Evolutionary conservation across 2,797 vertebrate genomes (phyloP), one percentile per base, ranked within the genome.

Genomic region (Phoebastria nigripes): DNA sequence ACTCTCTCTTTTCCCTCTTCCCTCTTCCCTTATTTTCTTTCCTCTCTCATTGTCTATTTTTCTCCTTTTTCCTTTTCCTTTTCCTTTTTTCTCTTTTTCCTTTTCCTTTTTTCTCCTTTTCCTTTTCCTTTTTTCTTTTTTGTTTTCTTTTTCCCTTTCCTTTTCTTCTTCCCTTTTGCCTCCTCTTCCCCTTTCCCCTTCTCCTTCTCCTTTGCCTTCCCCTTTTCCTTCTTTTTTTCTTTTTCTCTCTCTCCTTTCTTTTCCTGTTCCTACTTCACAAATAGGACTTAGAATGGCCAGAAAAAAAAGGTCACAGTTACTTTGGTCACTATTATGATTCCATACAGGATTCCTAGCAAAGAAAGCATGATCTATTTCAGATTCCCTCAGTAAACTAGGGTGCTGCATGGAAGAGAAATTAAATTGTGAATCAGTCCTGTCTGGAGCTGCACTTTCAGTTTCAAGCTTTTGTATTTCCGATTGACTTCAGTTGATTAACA

Each of bases 201-300:
- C 13, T 4, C 13, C 7, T 28, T 33, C 15, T 11, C 4, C 8
- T 31, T 33, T 12, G 0, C 20, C 2, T 44, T 46, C 10, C 3
- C 11, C 6, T n/a, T n/a, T 8, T 14, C 18, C 9, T 22, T 9
- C 9, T 2, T 42, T 7, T 21, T 21, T 16, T 2, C 0, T 33
- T 54, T 24, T 39, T 24, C 4, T 11, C 2, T 8, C 1, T 21
- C 3, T 66, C 4, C 6, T 56, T 44, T 72, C 8, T 76, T 82
- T 80, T 26, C 8, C 12, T 25, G 1, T 5, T 76, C 1, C 3
- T 41, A 6, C 11, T 66, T 72, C 17, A 70, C 16, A 33, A 33
- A 29, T 13, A 37, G 3, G 17, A 87, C 37, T 66, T 51, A 9
- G 3, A 79, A 76, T 56, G 11, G 4, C 10, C 62, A 52, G 17